Evolutionary conservation across 1,140 invertebrate species (phyloP), one percentile per base, ranked within the genome.

Genomic region (Polypedilum pembai): DNA sequence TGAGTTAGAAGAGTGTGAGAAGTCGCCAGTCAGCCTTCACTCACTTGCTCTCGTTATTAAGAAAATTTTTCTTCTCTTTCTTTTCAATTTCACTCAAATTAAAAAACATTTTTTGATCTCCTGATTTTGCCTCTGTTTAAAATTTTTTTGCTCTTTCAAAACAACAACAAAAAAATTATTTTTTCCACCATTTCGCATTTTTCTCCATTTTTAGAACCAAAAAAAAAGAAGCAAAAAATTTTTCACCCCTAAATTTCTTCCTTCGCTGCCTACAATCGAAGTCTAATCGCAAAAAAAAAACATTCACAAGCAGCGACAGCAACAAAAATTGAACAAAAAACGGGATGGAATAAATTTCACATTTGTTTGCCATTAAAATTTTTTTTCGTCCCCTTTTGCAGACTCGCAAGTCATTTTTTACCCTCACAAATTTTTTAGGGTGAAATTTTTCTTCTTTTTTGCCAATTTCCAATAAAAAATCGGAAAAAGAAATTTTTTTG

Each of bases 281-380:
- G n/a, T 56, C 45, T 56, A 56, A 56, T 56, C 45, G 45, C 24
- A 33, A 56, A 56, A 45, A 56, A 56, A n/a, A n/a, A n/a, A n/a
- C n/a, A n/a, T n/a, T n/a, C n/a, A n/a, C n/a, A n/a, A n/a, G n/a
- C 45, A 56, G 10, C 45, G n/a, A 56, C 4, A 56, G 45, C 45
- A 56, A 12, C 45, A 56, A 33, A 5, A 33, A 33, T 33, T 33
- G 24, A 33, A 33, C 24, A 33, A 33, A 33, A 33, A 33, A 33
- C 24, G 24, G 24, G 24, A 33, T 33, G 24, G 24, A 33, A 33
- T 3, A 33, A 33, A 33, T 33, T 33, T 33, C 45, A 56, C 45
- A 56, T 56, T 56, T 56, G 45, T 56, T 33, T 56, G 45, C 45
- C 45, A 56, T 56, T n/a, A 15, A 45, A 33, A 33, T 3, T 45